Evolutionary conservation across 1,140 invertebrate species (phyloP).

Genomic region (Battus philenor): DNA sequence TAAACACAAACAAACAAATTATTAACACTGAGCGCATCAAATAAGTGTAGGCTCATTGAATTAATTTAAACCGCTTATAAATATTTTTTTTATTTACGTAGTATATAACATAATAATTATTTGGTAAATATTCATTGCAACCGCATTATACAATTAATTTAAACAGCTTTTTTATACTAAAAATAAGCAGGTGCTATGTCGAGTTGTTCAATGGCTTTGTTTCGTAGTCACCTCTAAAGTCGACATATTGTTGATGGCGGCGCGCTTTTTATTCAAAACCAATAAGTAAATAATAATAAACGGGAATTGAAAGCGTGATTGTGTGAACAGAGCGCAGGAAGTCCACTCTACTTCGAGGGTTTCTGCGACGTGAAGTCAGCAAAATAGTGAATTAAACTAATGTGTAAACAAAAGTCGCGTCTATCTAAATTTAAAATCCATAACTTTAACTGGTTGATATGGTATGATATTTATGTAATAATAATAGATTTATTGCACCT

Average conservation of each 20-base stretch:
- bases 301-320: slow-evolving; percentile 43
- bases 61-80: slow-evolving; percentile 28
- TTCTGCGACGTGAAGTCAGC: no score
- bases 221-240: slow-evolving; percentile 64
- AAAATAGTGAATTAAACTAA: slow-evolving; percentile 19
- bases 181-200: slow-evolving; percentile 58
- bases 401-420: neutral
- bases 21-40: slow-evolving; percentile 51
- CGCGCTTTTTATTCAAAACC: slow-evolving; percentile 54
- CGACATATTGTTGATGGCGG: slow-evolving; percentile 64
- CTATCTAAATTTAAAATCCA: no score
- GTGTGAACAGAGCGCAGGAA: slow-evolving; percentile 56
- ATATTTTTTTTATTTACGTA: slow-evolving; percentile 25
- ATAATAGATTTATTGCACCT: slow-evolving; percentile 33
- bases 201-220: slow-evolving; percentile 56
- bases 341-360: slow-evolving; percentile 43
- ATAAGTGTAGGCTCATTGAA: slow-evolving; percentile 35
- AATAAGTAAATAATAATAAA: slow-evolving; percentile 66
- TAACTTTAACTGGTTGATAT: neutral
- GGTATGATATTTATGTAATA: slow-evolving; percentile 17
- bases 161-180: slow-evolving; percentile 32
- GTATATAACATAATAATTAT: slow-evolving; percentile 17
- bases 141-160: no score
- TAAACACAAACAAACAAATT: slow-evolving; percentile 74
- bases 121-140: neutral